Conservation (phyloP, 2,113 vertebrate species). For the Myiagra hebetior region DNA sequence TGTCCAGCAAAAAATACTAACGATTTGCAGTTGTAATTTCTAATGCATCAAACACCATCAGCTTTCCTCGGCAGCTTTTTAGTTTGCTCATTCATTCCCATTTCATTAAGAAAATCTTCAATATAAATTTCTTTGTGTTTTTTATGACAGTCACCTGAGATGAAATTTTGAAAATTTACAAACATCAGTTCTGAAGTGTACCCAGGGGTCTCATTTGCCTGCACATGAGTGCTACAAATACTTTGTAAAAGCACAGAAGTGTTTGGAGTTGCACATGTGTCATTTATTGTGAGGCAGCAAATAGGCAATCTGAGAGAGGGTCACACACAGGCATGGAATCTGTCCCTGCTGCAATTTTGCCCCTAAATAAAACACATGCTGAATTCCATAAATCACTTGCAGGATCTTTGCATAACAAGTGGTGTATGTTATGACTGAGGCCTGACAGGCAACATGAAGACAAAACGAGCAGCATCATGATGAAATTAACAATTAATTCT, state of each 20-base stretch:
- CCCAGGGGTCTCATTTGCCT: background rate
- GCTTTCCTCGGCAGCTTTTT: background rate
- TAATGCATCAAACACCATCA: background rate
- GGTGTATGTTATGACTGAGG: background rate
- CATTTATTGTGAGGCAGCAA: slow-evolving; percentile 1
- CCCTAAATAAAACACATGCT: background rate
- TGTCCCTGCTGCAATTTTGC: slow-evolving; percentile 19
- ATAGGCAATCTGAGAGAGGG: background rate
- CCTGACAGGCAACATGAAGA: background rate
- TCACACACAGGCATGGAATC: slow-evolving; percentile 31
- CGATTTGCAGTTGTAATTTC: background rate
- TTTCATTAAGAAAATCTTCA: background rate
- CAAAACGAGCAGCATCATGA: background rate
- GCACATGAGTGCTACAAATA: slow-evolving; percentile 1
- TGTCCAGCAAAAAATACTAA: background rate
- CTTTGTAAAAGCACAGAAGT: background rate
- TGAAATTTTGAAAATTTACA: background rate
- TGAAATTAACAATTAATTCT: background rate
- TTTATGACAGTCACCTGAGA: slow-evolving; percentile 7
- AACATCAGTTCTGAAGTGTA: background rate
- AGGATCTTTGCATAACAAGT: background rate
- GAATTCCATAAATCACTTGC: slow-evolving; percentile 9
- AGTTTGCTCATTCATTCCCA: background rate
- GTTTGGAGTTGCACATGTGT: background rate
- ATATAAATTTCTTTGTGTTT: background rate